Conservation (phyloP, 2,113 vertebrate genomes). For the Tragelaphus buxtoni region DNA sequence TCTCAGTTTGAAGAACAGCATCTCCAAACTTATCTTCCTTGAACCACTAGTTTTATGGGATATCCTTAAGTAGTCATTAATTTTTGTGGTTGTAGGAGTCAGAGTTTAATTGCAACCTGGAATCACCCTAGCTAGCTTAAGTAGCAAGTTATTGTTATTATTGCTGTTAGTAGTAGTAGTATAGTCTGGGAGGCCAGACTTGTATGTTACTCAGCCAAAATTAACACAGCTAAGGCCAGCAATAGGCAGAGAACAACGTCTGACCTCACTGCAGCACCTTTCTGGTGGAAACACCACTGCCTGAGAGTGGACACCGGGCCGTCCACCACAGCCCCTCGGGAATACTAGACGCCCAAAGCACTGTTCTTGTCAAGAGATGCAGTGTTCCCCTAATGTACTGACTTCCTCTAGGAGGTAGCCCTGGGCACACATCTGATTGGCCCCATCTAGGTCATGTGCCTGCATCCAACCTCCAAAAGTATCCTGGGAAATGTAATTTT, state of each 20-base stretch:
- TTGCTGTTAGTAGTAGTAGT: background rate
- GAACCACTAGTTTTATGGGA: background rate
- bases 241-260: background rate
- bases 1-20: background rate
- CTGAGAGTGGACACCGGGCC: background rate
- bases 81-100: background rate
- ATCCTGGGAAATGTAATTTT: background rate
- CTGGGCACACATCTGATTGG: background rate
- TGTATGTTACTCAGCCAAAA: background rate
- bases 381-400: accelerated
- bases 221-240: background rate
- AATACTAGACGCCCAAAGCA: background rate
- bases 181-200: background rate
- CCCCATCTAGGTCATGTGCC: background rate
- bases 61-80: background rate
- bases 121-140: background rate
- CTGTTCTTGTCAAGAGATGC: background rate
- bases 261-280: background rate
- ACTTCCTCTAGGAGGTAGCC: background rate
- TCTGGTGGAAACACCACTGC: background rate
- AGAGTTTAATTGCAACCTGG: background rate
- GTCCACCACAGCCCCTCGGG: background rate
- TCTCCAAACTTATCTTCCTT: background rate
- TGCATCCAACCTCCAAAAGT: background rate
- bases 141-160: background rate